phyloP scores from a whole-genome alignment of 23 tunicate genomes.

The Corella eumyota region DNA sequence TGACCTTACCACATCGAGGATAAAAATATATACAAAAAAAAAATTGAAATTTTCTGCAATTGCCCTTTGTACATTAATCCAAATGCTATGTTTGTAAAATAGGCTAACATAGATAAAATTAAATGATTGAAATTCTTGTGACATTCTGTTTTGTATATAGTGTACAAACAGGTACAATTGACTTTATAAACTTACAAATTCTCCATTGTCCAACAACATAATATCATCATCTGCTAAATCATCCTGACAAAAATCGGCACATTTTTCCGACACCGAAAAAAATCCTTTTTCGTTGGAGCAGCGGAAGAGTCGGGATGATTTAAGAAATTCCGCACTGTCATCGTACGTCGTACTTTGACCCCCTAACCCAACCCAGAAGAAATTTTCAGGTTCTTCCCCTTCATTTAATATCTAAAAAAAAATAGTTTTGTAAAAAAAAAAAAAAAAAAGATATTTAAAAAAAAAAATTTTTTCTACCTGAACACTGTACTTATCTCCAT shows the following conservation, averaged over 20 bases:
- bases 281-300: conserved; percentile 97
- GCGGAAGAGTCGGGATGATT: conserved; percentile 71
- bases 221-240: conserved; percentile 98
- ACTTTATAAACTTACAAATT: conserved; percentile 27
- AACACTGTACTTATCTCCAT: conserved; percentile 63
- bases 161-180: no score
- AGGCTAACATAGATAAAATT: no score
- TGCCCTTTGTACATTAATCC: no score
- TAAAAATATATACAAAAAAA: no score
- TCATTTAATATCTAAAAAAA: conserved; percentile 71
- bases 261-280: conserved; percentile 91
- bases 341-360: conserved; percentile 43
- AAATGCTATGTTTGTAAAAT: no score
- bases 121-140: no score
- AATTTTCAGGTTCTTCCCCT: conserved; percentile 99
- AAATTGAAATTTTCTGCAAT: no score
- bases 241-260: conserved; percentile 97
- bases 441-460: background rate
- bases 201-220: conserved; percentile 91
- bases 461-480: conserved; percentile 14
- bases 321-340: conserved; percentile 76
- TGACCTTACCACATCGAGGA: no score
- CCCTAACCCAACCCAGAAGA: conserved; percentile 98
- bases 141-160: no score
- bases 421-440: background rate